Evolutionary conservation across 2,888 invertebrate species (phyloP).

Genomic region (Tetropium fuscum): DNA sequence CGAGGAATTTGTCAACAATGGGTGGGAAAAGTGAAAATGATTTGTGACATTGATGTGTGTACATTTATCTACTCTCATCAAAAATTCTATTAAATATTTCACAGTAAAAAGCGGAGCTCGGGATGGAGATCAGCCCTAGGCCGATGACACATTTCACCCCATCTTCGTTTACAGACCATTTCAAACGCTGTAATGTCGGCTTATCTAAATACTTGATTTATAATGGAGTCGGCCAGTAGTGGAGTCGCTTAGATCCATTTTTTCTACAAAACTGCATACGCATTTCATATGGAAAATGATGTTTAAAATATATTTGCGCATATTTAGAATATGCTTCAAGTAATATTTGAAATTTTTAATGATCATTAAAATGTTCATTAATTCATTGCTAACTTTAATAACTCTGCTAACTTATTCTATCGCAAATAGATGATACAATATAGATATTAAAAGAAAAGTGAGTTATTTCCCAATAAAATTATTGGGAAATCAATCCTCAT

Average conservation of each 20-base stretch:
- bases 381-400: no score
- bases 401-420: no score
- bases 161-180: constrained; percentile 44
- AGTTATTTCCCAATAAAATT: no score
- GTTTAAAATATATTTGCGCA: no score
- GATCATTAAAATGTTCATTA: no score
- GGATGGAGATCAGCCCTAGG: constrained; percentile 28
- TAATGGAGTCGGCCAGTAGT: constrained; percentile 39
- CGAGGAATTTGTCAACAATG: constrained; percentile 36
- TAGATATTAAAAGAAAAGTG: no score
- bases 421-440: no score
- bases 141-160: constrained; percentile 42
- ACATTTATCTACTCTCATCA: constrained; percentile 41
- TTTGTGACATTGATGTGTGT: constrained; percentile 40
- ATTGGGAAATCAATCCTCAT: no score
- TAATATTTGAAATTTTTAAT: no score
- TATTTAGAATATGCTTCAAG: no score
- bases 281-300: no score
- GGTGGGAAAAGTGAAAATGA: constrained; percentile 39
- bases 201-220: constrained; percentile 47
- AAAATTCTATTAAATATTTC: constrained; percentile 46
- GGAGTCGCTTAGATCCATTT: constrained; percentile 13
- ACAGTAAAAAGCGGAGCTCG: constrained; percentile 30
- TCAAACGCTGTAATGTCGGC: constrained; percentile 43
- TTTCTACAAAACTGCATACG: no score